phyloP scores from a whole-genome alignment of 2,113 vertebrate species.

The Brachyistius frenatus region DNA sequence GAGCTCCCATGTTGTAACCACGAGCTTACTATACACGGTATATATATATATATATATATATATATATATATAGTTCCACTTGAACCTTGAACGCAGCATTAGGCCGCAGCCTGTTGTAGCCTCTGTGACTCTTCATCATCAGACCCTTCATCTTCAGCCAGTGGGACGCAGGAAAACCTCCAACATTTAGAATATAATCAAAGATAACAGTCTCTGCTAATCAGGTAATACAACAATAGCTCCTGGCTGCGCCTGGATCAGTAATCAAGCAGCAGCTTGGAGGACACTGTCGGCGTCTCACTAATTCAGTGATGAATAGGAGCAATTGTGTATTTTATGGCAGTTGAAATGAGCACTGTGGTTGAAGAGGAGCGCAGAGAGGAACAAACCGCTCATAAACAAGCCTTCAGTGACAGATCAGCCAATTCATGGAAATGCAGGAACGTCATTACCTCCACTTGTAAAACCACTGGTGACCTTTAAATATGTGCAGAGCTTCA shows the following conservation, averaged over 20 bases:
- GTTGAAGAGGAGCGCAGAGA: slow-evolving; percentile 44
- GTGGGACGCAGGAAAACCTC: neutral
- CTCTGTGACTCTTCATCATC: neutral
- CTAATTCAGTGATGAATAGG: slow-evolving; percentile 81
- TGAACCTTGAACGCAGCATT: too few species aligned
- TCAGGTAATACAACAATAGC: slow-evolving; percentile 39
- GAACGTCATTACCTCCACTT: slow-evolving; percentile 76
- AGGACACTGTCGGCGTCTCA: slow-evolving; percentile 63
- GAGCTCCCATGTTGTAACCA: too few species aligned
- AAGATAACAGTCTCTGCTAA: slow-evolving; percentile 30
- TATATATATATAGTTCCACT: too few species aligned
- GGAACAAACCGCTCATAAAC: slow-evolving; percentile 78
- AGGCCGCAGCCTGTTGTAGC: neutral
- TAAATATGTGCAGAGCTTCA: slow-evolving; percentile 73
- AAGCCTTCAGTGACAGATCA: slow-evolving; percentile 79
- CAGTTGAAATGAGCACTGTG: slow-evolving; percentile 70
- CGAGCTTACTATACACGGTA: too few species aligned
- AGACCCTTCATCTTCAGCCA: neutral
- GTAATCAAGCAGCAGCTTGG: slow-evolving; percentile 23
- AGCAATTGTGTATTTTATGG: slow-evolving; percentile 80
- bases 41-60: too few species aligned
- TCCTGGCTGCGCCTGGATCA: slow-evolving; percentile 61
- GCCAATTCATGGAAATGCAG: slow-evolving; percentile 76
- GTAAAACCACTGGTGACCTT: slow-evolving; percentile 82
- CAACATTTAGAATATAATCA: neutral